phyloP scores from a whole-genome alignment of 2,797 vertebrate genomes.

The Acanthis flammea region DNA sequence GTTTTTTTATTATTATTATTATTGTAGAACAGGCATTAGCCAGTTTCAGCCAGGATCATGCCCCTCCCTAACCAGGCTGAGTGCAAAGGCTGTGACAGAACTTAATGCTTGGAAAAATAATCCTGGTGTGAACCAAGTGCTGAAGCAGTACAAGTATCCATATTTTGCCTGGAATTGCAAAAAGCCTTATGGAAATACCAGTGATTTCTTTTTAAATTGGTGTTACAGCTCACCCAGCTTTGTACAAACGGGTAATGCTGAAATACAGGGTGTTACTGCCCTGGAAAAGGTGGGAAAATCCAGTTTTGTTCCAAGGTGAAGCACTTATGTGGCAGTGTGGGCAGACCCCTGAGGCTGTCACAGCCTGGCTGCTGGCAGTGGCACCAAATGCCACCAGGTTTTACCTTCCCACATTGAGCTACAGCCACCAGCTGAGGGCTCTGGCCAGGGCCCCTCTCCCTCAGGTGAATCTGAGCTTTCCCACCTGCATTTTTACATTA shows the following conservation, averaged over 20 bases:
- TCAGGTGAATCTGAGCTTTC: background rate
- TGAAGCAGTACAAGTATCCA: background rate
- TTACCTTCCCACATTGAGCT: background rate
- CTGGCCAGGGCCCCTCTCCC: background rate
- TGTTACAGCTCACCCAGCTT: background rate
- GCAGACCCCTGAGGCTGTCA: fast-evolving
- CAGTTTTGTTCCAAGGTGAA: background rate
- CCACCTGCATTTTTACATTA: background rate
- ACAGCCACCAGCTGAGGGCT: background rate
- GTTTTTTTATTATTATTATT: no score
- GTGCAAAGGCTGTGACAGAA: background rate
- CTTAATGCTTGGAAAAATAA: slow-evolving; percentile 1
- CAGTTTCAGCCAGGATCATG: background rate
- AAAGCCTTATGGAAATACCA: background rate
- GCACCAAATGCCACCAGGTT: background rate
- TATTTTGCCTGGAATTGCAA: background rate
- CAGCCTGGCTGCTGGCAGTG: background rate
- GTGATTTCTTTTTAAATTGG: background rate
- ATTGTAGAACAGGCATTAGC: background rate
- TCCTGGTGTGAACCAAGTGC: background rate
- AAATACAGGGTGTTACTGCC: background rate
- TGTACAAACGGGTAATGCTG: background rate
- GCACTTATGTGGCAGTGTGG: fast-evolving
- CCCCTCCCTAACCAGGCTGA: background rate
- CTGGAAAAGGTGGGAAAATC: background rate